Conservation (phyloP, 1,140 invertebrate genomes). For the Zaprionus capensis region DNA sequence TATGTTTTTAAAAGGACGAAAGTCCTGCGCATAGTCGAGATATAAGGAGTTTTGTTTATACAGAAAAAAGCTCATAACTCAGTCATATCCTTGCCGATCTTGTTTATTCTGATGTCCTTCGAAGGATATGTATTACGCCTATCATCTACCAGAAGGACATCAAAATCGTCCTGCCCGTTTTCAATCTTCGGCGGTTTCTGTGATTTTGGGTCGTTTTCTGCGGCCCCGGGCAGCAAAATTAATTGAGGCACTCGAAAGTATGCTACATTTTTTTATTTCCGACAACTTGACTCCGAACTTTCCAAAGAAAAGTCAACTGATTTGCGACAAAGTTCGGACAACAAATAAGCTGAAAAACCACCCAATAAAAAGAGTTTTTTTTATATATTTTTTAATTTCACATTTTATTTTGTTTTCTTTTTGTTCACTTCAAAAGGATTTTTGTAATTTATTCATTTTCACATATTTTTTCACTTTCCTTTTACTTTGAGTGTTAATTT, state of each 20-base stretch:
- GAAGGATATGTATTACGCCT: background rate
- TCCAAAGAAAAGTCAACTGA: too few species aligned
- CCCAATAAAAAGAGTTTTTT: background rate
- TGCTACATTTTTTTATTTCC: background rate
- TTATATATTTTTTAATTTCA: constrained; percentile 55
- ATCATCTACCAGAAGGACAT: background rate
- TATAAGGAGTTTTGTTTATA: background rate
- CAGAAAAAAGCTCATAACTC: background rate
- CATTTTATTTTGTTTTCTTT: constrained; percentile 74
- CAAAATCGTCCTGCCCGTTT: background rate
- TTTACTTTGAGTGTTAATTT: constrained; percentile 77
- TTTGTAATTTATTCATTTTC: constrained; percentile 81
- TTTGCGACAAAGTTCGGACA: too few species aligned
- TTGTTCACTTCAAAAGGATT: constrained; percentile 82
- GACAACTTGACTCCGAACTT: too few species aligned
- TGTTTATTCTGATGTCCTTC: background rate
- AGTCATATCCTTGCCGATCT: background rate
- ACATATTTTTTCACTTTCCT: constrained; percentile 76
- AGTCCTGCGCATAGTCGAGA: background rate
- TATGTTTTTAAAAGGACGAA: constrained; percentile 1
- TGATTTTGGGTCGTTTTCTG: background rate
- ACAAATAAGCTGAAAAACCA: background rate
- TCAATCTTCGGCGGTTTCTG: background rate
- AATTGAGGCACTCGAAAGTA: background rate
- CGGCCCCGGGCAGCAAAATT: background rate